Conservation (phyloP, 2,113 vertebrate genomes). For the Prunella himalayana region DNA sequence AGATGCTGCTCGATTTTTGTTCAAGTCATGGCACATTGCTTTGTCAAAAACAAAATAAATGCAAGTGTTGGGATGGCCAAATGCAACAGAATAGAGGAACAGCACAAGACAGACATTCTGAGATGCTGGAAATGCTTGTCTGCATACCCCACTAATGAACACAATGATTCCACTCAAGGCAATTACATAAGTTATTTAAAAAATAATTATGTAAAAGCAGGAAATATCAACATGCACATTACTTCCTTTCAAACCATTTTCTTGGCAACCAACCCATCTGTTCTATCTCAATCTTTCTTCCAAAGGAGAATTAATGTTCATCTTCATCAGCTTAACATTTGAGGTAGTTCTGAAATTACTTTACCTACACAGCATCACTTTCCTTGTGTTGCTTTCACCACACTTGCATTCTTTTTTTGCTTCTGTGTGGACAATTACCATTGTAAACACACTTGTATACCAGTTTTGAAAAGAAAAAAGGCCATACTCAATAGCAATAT, state of each 20-base stretch:
- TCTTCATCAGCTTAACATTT: neutral
- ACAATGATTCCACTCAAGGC: neutral
- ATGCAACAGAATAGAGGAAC: neutral
- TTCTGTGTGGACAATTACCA: neutral
- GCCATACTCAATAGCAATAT: neutral
- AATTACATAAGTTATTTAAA: neutral
- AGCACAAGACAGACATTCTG: neutral
- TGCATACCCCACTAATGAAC: neutral
- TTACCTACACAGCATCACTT: neutral
- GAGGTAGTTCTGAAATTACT: neutral
- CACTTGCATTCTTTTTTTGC: neutral
- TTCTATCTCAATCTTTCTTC: neutral
- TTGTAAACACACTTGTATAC: neutral
- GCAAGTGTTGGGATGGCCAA: neutral
- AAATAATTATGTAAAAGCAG: neutral
- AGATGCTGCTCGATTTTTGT: neutral
- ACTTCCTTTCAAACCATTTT: neutral
- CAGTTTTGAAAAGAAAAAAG: neutral
- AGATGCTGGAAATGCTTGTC: neutral
- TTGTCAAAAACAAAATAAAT: neutral
- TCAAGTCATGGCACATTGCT: neutral
- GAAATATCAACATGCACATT: slow-evolving; percentile 5
- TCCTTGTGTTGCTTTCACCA: neutral
- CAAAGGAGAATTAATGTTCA: neutral
- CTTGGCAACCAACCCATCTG: neutral